A percentile compares a stretch with the other conserved stretches of the same genome.
Conservation (phyloP, 2,888 invertebrate species). For the Dasysyrphus tricinctus region DNA sequence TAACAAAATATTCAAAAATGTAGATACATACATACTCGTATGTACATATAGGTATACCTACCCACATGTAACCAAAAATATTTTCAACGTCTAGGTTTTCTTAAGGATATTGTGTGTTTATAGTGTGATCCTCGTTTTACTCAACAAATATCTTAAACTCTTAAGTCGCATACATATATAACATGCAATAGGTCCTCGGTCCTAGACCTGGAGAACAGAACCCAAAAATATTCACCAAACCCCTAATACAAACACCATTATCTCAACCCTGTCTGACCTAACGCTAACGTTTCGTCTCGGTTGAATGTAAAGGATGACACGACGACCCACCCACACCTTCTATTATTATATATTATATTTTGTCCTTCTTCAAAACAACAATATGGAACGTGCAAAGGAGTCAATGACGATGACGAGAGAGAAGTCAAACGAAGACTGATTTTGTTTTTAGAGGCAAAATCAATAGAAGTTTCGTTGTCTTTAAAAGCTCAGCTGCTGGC, state of each 20-base stretch:
- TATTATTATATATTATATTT: background rate
- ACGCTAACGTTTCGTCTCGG: constrained; percentile 46
- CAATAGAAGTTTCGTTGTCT: constrained; percentile 52
- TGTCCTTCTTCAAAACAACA: constrained; percentile 26
- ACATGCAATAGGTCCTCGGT: constrained; percentile 35
- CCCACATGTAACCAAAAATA: background rate
- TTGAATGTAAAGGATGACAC: constrained; percentile 22
- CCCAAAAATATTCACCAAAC: constrained; percentile 22
- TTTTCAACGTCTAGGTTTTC: constrained; percentile 6
- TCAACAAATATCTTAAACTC: constrained; percentile 21
- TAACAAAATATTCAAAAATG: constrained; percentile 46
- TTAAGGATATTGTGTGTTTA: background rate
- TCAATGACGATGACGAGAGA: constrained; percentile 29
- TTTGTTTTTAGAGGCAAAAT: constrained; percentile 65
- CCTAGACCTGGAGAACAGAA: constrained; percentile 36
- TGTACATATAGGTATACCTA: background rate
- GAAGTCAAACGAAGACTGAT: constrained; percentile 47
- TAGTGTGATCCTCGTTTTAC: constrained; percentile 13
- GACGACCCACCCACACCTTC: constrained; percentile 2
- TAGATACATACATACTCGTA: background rate
- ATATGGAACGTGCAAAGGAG: constrained; percentile 39
- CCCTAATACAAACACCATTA: constrained; percentile 67
- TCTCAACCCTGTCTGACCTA: constrained; percentile 65
- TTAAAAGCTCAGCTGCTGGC: constrained; percentile 27
- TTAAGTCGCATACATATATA: background rate